These are phyloP conservation scores for Linepithema humile DNA, from an alignment of 1,140 invertebrate genomes.

Conservation along the genomic window DNA sequence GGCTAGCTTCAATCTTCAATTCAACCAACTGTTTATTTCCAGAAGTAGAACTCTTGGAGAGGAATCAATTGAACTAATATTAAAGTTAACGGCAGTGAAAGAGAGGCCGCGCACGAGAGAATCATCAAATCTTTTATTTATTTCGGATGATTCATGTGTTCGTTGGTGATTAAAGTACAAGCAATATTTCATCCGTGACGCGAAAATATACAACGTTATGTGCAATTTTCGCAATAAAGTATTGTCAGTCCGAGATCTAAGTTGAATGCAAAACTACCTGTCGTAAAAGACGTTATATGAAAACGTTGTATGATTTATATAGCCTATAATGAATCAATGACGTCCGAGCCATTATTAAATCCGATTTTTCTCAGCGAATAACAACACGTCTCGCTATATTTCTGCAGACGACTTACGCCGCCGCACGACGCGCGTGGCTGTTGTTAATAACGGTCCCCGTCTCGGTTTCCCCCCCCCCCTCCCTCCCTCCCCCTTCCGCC, in stretches of 20 bases:
- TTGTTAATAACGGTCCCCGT: constrained; percentile 16
- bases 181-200: neutral
- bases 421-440: neutral
- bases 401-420: constrained; percentile 1
- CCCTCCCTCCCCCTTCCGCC: neutral
- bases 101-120: neutral
- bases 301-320: neutral
- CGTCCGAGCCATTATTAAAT: constrained; percentile 11
- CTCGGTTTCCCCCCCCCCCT: neutral
- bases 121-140: neutral
- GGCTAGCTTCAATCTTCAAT: constrained; percentile 45
- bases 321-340: neutral
- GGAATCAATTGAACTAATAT: constrained; percentile 3
- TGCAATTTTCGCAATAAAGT: neutral
- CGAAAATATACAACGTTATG: neutral
- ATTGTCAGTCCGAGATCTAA: neutral
- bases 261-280: neutral
- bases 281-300: neutral
- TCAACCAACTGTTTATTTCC: neutral
- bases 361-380: neutral
- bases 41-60: neutral
- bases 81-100: neutral
- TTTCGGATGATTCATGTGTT: neutral
- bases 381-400: neutral
- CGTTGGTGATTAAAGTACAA: neutral